Percentiles rank a stretch among this genome's conserved stretches.
Evolutionary conservation across 1,140 invertebrate genomes (phyloP).

Genomic region (Drosophila leontia): DNA sequence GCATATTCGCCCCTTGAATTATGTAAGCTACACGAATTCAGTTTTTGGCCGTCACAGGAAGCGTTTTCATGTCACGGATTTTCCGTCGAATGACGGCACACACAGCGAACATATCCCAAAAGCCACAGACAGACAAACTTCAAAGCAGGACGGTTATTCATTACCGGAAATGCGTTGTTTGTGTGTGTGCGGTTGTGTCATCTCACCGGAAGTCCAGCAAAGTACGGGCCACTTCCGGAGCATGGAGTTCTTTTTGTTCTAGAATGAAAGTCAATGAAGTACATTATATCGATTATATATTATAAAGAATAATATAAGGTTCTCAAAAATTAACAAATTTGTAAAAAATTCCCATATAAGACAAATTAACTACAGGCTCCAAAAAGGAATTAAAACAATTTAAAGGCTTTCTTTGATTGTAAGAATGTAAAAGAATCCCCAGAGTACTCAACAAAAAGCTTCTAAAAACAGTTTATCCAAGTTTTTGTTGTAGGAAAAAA

Average conservation of each 20-base stretch:
- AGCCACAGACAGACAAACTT: constrained; percentile 19
- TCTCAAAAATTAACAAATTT: no score
- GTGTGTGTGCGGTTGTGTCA: constrained; percentile 6
- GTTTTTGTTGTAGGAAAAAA: not conserved
- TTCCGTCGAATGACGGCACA: not conserved
- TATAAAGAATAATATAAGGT: no score
- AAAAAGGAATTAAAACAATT: no score
- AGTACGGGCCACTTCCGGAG: constrained; percentile 11
- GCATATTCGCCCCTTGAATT: constrained; percentile 11
- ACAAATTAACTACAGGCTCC: not conserved
- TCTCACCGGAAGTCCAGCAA: constrained; percentile 16
- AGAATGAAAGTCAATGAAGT: not conserved
- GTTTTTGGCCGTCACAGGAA: constrained; percentile 19
- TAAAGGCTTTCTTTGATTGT: no score
- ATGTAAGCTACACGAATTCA: constrained; percentile 10
- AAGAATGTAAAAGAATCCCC: no score
- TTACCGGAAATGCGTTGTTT: constrained; percentile 29
- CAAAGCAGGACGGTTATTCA: constrained; percentile 10
- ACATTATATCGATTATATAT: not conserved
- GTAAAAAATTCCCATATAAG: no score
- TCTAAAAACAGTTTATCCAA: not conserved
- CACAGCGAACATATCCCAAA: not conserved
- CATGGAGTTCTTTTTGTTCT: not conserved
- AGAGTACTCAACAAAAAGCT: not conserved
- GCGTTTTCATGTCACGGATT: constrained; percentile 6